These are phyloP conservation scores for Leptestheria dahalacensis DNA, from an alignment of 1,140 invertebrate species.

Conservation along the genomic window DNA sequence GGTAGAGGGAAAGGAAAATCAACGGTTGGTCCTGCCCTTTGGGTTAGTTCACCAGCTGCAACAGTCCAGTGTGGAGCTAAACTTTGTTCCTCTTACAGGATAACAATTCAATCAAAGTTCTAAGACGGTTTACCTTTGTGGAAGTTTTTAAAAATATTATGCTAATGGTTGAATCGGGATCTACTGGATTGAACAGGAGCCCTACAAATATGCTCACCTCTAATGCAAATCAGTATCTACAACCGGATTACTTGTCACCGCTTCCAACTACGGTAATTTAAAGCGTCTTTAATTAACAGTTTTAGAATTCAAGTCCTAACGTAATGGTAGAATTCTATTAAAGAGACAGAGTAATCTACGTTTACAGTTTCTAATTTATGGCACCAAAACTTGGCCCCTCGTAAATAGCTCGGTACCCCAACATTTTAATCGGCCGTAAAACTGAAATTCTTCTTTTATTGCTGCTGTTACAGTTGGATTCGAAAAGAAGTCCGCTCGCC, in stretches of 20 bases:
- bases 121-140: not conserved
- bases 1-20: too few relatives aligned
- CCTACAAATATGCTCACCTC: conserved; percentile 21
- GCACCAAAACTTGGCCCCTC: not conserved
- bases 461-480: conserved; percentile 79
- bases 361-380: not conserved
- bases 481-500: conserved; percentile 92
- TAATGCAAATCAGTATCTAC: conserved; percentile 27
- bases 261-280: conserved; percentile 28
- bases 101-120: too few relatives aligned
- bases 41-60: too few relatives aligned
- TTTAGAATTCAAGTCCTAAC: not conserved
- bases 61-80: too few relatives aligned
- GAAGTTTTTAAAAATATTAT: not conserved
- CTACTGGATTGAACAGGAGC: not conserved
- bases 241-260: conserved; percentile 29
- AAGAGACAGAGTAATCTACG: not conserved
- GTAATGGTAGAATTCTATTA: not conserved
- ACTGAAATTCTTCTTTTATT: not conserved
- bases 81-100: too few relatives aligned
- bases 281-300: not conserved
- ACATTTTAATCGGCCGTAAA: not conserved
- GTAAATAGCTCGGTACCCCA: not conserved
- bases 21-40: too few relatives aligned
- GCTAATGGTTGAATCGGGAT: not conserved